Evolutionary conservation across 2,113 vertebrate species (phyloP).

Genomic region (Uria lomvia): DNA sequence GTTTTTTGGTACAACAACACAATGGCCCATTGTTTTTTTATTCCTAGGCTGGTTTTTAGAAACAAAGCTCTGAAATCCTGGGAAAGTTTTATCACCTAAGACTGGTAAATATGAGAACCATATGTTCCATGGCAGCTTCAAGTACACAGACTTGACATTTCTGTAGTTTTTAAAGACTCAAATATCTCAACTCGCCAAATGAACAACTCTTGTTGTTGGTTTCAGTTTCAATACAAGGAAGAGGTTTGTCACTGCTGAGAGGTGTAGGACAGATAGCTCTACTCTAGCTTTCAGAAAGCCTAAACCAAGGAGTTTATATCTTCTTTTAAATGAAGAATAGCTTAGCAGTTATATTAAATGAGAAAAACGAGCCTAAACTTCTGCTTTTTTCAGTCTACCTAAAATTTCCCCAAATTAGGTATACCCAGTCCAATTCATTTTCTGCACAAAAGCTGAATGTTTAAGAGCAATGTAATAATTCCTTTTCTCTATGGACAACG

Average conservation of each 20-base stretch:
- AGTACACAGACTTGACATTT: not conserved
- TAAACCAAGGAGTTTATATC: not conserved
- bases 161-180: not conserved
- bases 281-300: not conserved
- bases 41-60: not conserved
- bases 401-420: not conserved
- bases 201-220: not conserved
- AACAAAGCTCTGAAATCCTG: conserved; percentile 5
- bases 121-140: not conserved
- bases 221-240: not conserved
- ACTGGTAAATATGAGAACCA: not conserved
- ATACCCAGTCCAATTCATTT: not conserved
- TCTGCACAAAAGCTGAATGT: not conserved
- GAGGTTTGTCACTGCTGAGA: not conserved
- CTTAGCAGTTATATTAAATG: not conserved
- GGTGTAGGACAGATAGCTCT: not conserved
- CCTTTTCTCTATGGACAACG: not conserved
- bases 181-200: not conserved
- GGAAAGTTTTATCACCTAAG: not conserved
- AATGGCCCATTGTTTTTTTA: not conserved
- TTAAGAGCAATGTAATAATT: not conserved
- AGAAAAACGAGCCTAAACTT: not conserved
- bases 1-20: not conserved
- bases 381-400: not conserved
- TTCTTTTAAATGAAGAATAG: not conserved